Evolutionary conservation across 2,888 invertebrate species (phyloP), one percentile per base, ranked within the genome.

Genomic region (Hyalella azteca): DNA sequence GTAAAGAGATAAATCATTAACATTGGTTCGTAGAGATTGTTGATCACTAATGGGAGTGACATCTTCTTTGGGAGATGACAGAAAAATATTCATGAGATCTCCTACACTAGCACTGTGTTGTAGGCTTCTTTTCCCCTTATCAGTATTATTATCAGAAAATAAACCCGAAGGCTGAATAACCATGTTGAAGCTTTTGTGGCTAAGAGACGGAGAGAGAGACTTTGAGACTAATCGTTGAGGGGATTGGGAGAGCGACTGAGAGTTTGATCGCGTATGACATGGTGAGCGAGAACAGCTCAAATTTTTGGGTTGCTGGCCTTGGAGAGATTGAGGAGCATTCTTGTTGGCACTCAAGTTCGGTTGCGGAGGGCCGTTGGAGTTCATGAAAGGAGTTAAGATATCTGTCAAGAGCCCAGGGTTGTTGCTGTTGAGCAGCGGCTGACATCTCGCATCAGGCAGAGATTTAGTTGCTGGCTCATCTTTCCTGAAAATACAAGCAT

Each of bases 81-180:
- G 36, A n/a, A 22, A 13, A 36, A 39, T 29, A 36, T 19, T 66
- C 36, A 36, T 36, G 13, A 66, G 36, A 36, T 66, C 36, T 19
- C 66, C 36, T 36, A 66, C 32, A 39, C 66, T 66, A 36, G 32
- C 36, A 39, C 66, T 36, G 32, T 36, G 66, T 36, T 5, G 7
- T 29, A 66, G 36, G 36, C 29, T 7, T 36, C 19, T 11, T 66
- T 66, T 32, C 19, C 36, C 66, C 7, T 66, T 36, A 15, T n/a
- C 36, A 36, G 66, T n/a, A 19, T 66, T 66, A 15, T 19, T 36
- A 66, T 66, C 66, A 66, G 66, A 66, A 39, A 66, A 66, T 66
- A 66, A 19, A 39, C 66, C 66, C 22, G 66, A 66, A 19, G 66
- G 66, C 36, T 66, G 36, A 36, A 66, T 66, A 29, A 66, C 66